Conservation (phyloP, 2,888 invertebrate species). For the Drosophila phalerata region DNA sequence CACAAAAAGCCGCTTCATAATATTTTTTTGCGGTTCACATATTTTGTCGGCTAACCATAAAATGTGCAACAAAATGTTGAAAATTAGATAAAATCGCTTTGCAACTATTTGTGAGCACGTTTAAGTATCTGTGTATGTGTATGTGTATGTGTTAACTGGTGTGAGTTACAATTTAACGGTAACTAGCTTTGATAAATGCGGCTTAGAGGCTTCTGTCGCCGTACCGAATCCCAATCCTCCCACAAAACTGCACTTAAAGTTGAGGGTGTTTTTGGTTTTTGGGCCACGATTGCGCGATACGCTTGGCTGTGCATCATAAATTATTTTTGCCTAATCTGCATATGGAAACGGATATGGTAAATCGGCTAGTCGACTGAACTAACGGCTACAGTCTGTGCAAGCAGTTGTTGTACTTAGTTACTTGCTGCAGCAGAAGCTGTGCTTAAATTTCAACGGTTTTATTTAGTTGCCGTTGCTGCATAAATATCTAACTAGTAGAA, state of each 20-base stretch:
- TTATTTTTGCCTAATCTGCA: constrained; percentile 74
- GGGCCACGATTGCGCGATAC: constrained; percentile 14
- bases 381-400: constrained; percentile 14
- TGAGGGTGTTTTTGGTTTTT: constrained; percentile 15
- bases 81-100: constrained; percentile 63
- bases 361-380: constrained; percentile 19
- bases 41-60: constrained; percentile 40
- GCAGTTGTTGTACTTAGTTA: constrained; percentile 20
- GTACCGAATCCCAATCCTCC: constrained; percentile 6
- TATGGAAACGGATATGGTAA: constrained; percentile 52
- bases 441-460: constrained; percentile 45
- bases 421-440: constrained; percentile 1
- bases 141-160: constrained; percentile 10
- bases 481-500: constrained; percentile 47
- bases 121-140: constrained; percentile 17
- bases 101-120: constrained; percentile 24
- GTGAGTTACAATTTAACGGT: constrained; percentile 68
- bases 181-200: constrained; percentile 69
- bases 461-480: constrained; percentile 51
- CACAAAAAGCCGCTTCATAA: constrained; percentile 34
- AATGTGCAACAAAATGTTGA: constrained; percentile 44
- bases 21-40: constrained; percentile 50
- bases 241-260: constrained; percentile 38
- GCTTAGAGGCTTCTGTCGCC: constrained; percentile 29
- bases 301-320: constrained; percentile 67